Evolutionary conservation across 1,140 invertebrate genomes (phyloP), one percentile per base, ranked within the genome.

Genomic region (Hetaerina americana): DNA sequence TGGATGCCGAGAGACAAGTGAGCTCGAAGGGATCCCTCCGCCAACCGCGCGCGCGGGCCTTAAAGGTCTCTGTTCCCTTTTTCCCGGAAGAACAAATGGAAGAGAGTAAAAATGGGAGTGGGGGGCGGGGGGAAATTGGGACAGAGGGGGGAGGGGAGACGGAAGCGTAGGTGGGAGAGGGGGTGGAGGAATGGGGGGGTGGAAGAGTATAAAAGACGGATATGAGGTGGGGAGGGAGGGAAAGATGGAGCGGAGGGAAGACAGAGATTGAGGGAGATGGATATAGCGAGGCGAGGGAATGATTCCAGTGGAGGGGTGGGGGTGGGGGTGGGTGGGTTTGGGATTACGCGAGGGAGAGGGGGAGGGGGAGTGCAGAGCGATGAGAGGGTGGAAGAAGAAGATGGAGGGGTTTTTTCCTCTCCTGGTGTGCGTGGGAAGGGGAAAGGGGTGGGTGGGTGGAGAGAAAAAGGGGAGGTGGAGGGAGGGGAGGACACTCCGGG

Each of bases 141-240:
- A 40, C 24, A 26, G 27, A 10, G 26, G 26, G 28, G 31, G 57
- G 24, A 31, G 31, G 40, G 22, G 22, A 70, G 69, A 70, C 5
- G 68, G n/a, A 72, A 27, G 27, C 28, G 31, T 10, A 66, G 26
- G 25, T 25, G 24, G 12, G 70, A 25, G n/a, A 27, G 68, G 28
- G 69, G 69, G 28, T 40, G 22, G 40, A 3, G 69, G 15, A 71
- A 67, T n/a, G 29, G 26, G 25, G 71, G 28, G 28, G n/a, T 68
- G 25, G 29, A 28, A 71, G 70, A 67, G 24, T 22, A 67, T 8
- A 26, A 70, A 24, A 22, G 29, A 12, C 5, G 18, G 40, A 5
- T 3, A 68, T 29, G 68, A 66, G 10, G 69, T 18, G 29, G 27
- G 57, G 29, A 26, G 27, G 28, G 70, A 27, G 31, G 25, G 27